Evolutionary conservation across 2,888 invertebrate species (phyloP).

Genomic region (Cryptosula pallasiana): DNA sequence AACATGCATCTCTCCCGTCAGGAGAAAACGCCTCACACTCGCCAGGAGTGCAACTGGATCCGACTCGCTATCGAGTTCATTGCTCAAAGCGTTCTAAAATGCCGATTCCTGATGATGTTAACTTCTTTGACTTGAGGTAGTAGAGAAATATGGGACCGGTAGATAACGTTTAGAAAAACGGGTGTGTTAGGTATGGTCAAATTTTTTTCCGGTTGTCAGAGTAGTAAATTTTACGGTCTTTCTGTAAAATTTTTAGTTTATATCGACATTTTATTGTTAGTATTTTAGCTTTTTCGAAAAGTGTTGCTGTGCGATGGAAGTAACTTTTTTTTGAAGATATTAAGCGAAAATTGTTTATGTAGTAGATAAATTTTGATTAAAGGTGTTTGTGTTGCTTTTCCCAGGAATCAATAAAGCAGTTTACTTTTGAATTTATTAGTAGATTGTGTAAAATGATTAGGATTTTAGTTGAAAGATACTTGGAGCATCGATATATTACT

Average conservation of each 20-base stretch:
- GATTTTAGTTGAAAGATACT: background rate
- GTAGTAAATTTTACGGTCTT: background rate
- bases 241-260: background rate
- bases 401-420: no score
- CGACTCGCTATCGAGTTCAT: no score
- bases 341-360: background rate
- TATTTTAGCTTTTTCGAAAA: background rate
- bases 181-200: no score
- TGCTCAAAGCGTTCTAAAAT: no score
- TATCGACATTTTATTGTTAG: background rate
- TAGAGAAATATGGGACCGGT: no score
- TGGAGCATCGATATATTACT: background rate
- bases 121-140: no score
- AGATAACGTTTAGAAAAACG: no score
- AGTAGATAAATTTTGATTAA: background rate
- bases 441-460: background rate
- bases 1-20: no score
- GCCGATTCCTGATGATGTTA: no score
- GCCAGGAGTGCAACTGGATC: background rate
- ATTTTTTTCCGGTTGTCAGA: background rate
- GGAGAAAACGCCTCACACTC: no score
- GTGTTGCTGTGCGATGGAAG: background rate
- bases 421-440: background rate
- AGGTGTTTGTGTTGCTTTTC: background rate
- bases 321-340: background rate